Evolutionary conservation across 2,888 invertebrate genomes (phyloP).

Genomic region (Catocala fraxini): DNA sequence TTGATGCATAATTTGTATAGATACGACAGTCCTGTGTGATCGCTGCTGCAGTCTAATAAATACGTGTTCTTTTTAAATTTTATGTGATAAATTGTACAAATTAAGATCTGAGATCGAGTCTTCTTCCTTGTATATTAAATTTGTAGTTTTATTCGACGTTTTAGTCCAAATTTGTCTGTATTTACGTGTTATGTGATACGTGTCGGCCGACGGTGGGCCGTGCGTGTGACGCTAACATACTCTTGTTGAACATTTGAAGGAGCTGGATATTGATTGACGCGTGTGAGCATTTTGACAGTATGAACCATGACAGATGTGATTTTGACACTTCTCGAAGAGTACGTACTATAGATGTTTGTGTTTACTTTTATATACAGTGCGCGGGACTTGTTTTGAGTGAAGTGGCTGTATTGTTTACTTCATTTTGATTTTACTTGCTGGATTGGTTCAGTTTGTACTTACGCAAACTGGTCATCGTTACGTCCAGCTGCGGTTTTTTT

Average conservation of each 20-base stretch:
- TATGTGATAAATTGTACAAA: slow-evolving; percentile 86
- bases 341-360: slow-evolving; percentile 29
- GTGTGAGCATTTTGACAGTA: slow-evolving; percentile 39
- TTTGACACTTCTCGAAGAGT: slow-evolving; percentile 17
- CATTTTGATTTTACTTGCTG: no score
- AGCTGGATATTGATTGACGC: slow-evolving; percentile 33
- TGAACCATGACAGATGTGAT: slow-evolving; percentile 39
- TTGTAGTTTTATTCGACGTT: slow-evolving; percentile 76
- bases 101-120: slow-evolving; percentile 80
- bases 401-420: no score
- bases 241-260: slow-evolving; percentile 52
- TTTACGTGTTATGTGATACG: slow-evolving; percentile 51
- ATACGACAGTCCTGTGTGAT: slow-evolving; percentile 47
- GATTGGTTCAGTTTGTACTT: no score
- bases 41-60: slow-evolving; percentile 56
- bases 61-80: slow-evolving; percentile 76
- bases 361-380: no score
- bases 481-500: no score
- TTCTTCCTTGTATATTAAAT: slow-evolving; percentile 71
- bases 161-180: slow-evolving; percentile 65
- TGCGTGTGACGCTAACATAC: slow-evolving; percentile 36
- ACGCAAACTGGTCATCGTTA: no score
- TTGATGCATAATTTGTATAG: slow-evolving; percentile 56
- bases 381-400: no score
- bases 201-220: slow-evolving; percentile 23